phyloP scores from a whole-genome alignment of 1,140 invertebrate species.

The Portunus trituberculatus region DNA sequence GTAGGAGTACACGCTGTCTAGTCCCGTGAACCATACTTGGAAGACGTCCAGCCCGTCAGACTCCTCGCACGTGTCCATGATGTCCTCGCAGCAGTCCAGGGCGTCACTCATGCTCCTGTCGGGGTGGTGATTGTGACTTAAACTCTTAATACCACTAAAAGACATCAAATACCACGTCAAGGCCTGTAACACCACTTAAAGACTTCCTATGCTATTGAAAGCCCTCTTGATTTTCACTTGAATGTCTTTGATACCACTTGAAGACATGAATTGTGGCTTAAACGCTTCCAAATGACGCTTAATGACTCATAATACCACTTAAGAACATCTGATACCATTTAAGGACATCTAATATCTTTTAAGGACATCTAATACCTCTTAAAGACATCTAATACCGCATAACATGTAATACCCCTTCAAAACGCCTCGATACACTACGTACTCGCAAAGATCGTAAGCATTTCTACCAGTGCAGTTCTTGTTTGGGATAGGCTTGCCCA shows the following conservation, averaged over 20 bases:
- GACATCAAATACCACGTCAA: no score
- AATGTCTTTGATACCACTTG: no score
- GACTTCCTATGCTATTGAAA: no score
- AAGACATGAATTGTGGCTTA: no score
- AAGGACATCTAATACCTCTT: neutral
- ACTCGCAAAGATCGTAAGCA: constrained; percentile 40
- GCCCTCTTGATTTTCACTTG: no score
- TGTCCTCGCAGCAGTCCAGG: constrained; percentile 46
- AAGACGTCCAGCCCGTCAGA: neutral
- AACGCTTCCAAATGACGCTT: no score
- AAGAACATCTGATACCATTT: no score
- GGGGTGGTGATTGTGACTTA: neutral
- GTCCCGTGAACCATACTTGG: constrained; percentile 31
- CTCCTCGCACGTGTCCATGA: neutral
- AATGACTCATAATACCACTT: no score
- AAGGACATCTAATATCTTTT: no score
- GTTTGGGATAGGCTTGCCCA: neutral
- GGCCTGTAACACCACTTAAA: no score
- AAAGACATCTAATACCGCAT: neutral
- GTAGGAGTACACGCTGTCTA: neutral
- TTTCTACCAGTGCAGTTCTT: constrained; percentile 49
- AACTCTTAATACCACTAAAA: neutral
- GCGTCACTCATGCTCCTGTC: constrained; percentile 39
- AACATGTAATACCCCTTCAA: neutral
- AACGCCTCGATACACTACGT: neutral